Conservation (phyloP, 1,140 invertebrate species). For the Lethocerus indicus region DNA sequence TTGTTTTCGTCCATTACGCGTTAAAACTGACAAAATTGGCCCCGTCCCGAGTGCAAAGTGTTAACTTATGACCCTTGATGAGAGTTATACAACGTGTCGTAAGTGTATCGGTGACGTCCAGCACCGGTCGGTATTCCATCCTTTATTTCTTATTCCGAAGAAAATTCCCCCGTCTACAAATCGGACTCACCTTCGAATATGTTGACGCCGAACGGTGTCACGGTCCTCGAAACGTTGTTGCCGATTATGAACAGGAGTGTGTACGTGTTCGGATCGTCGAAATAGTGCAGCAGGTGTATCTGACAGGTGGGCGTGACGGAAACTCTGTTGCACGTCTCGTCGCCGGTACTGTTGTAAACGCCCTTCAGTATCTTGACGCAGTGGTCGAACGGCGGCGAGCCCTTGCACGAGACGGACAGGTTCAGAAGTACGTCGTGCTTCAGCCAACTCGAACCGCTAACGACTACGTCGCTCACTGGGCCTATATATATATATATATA, state of each 20-base stretch:
- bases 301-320: slow-evolving; percentile 5
- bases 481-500: too few species aligned
- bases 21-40: too few species aligned
- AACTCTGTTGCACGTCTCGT: slow-evolving; percentile 41
- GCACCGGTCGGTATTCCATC: too few species aligned
- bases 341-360: slow-evolving; percentile 58
- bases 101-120: too few species aligned
- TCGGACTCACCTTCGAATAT: slow-evolving; percentile 64
- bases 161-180: too few species aligned
- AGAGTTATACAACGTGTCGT: too few species aligned
- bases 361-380: slow-evolving; percentile 42
- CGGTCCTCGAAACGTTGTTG: slow-evolving; percentile 48
- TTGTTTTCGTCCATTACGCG: too few species aligned
- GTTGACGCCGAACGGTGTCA: slow-evolving; percentile 52
- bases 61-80: too few species aligned
- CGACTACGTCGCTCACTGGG: slow-evolving; percentile 43
- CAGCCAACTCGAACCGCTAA: slow-evolving; percentile 58
- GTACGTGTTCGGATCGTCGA: slow-evolving; percentile 40
- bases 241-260: slow-evolving; percentile 54
- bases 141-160: too few species aligned
- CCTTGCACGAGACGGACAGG: slow-evolving; percentile 41
- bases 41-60: too few species aligned
- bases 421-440: slow-evolving; percentile 58
- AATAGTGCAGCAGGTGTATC: slow-evolving; percentile 32
- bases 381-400: slow-evolving; percentile 46